These are phyloP conservation scores for Cosmorhoe ocellata DNA, from an alignment of 2,888 invertebrate species.

Conservation along the genomic window DNA sequence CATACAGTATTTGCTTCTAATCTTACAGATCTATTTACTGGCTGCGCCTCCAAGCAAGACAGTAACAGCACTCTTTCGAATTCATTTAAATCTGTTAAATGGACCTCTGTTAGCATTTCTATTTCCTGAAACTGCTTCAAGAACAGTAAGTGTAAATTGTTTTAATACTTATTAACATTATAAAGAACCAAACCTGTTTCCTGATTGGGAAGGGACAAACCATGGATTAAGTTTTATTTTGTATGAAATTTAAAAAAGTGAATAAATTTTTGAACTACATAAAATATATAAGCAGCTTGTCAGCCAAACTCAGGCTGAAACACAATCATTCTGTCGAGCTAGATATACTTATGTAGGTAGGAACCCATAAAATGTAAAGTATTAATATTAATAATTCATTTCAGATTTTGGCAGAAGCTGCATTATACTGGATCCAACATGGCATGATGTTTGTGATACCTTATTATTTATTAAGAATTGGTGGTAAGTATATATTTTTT, in stretches of 20 bases:
- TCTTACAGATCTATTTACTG: conserved; percentile 91
- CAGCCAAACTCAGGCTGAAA: too few species aligned
- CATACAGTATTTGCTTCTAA: not conserved
- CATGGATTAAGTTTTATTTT: too few species aligned
- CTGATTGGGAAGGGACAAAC: too few species aligned
- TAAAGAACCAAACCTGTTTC: too few species aligned
- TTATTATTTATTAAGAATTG: conserved; percentile 92
- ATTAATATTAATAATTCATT: too few species aligned
- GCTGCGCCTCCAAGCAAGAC: conserved; percentile 92
- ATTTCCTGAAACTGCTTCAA: conserved; percentile 97
- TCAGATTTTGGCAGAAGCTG: conserved; percentile 95
- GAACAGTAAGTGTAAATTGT: conserved; percentile 86
- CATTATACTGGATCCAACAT: conserved; percentile 98
- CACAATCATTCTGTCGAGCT: too few species aligned
- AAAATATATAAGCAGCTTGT: too few species aligned
- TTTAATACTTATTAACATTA: too few species aligned
- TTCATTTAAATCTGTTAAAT: conserved; percentile 96
- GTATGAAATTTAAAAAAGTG: too few species aligned
- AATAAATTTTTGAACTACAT: too few species aligned
- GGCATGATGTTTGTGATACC: conserved; percentile 97
- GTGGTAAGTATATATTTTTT: conserved; percentile 84
- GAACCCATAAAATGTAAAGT: too few species aligned
- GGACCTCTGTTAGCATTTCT: conserved; percentile 96
- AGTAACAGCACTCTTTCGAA: conserved; percentile 92
- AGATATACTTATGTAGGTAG: too few species aligned